Conservation (phyloP, 2,888 invertebrate species). For the Apamea crenata region DNA sequence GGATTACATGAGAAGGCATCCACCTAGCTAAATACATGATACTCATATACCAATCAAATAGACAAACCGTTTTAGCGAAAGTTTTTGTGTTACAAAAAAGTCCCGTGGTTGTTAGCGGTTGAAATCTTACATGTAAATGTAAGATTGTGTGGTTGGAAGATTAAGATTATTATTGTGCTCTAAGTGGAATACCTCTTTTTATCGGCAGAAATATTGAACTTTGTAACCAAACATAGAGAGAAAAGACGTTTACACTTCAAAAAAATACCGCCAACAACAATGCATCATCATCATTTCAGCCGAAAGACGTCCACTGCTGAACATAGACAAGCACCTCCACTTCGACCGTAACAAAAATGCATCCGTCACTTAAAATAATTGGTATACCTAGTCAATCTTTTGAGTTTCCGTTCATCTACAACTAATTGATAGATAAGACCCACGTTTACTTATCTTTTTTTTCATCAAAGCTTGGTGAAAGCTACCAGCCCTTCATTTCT, state of each 20-base stretch:
- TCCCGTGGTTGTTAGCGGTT: neutral
- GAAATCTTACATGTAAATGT: neutral
- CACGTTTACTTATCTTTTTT: neutral
- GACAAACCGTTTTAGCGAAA: neutral
- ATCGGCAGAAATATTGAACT: too few species aligned
- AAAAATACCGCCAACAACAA: neutral
- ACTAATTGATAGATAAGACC: neutral
- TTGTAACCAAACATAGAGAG: neutral
- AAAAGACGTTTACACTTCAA: neutral
- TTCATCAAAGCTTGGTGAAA: neutral
- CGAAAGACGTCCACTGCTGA: too few species aligned
- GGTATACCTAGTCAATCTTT: neutral
- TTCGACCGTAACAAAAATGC: neutral
- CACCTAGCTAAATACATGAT: neutral
- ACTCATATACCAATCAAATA: neutral
- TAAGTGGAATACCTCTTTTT: neutral
- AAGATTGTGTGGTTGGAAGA: too few species aligned
- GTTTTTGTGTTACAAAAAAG: neutral
- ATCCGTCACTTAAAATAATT: neutral
- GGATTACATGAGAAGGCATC: neutral
- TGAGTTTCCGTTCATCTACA: neutral
- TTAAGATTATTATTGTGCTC: too few species aligned
- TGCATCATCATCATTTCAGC: too few species aligned
- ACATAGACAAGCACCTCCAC: too few species aligned
- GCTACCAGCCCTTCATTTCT: constrained; percentile 17